Percentiles rank a stretch among this genome's conserved stretches.
phyloP scores from a whole-genome alignment of 2,888 invertebrate species.

The Drosophila subquinaria region DNA sequence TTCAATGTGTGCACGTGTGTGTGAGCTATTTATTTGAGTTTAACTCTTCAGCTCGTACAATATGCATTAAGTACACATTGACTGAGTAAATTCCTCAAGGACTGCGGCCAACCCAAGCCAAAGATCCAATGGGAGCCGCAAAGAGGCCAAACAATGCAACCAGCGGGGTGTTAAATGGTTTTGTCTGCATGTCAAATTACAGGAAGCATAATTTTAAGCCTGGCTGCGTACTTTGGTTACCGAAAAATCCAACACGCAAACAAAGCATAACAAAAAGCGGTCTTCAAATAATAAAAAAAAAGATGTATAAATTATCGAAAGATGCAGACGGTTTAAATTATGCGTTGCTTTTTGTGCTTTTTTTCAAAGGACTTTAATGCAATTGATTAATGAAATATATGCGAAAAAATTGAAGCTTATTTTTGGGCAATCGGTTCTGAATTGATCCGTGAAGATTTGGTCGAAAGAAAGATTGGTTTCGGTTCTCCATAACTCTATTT shows the following conservation, averaged over 20 bases:
- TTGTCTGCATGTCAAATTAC: constrained; percentile 80
- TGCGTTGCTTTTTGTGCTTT: constrained; percentile 46
- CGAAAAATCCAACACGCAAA: constrained; percentile 37
- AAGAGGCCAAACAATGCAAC: constrained; percentile 64
- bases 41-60: constrained; percentile 29
- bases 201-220: constrained; percentile 79
- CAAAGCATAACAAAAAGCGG: constrained; percentile 6
- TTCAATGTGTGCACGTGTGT: constrained; percentile 16
- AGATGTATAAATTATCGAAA: constrained; percentile 42
- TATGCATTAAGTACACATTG: constrained; percentile 59
- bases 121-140: constrained; percentile 14
- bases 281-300: constrained; percentile 11
- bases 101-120: background rate
- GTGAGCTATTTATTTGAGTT: constrained; percentile 39
- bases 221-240: constrained; percentile 61
- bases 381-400: constrained; percentile 4
- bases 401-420: background rate
- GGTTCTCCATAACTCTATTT: no score
- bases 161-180: constrained; percentile 79
- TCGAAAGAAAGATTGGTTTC: background rate
- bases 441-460: background rate
- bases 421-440: background rate
- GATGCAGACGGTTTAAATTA: constrained; percentile 53
- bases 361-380: background rate
- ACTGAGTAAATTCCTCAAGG: constrained; percentile 38